Evolutionary conservation across 2,888 invertebrate species (phyloP), one percentile per base, ranked within the genome.

Genomic region (Argyra leucocephala): DNA sequence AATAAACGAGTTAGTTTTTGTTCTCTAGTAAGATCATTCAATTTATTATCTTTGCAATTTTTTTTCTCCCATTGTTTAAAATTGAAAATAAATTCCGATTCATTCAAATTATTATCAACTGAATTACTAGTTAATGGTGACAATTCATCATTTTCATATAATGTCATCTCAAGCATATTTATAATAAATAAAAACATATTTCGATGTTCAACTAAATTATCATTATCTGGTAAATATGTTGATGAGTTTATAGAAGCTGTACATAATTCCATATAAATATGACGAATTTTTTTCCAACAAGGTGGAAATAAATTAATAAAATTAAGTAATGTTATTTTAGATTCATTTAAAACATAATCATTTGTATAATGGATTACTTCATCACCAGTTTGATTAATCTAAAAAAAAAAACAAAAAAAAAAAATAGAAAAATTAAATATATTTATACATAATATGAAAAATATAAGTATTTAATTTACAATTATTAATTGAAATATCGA

Each of bases 1-100:
- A 82, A 82, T 1, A 85, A 68, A 31, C 85, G 78, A 12, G 82
- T 78, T 67, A 85, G 78, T 64, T 83, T 81, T 5, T 61, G 31
- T 10, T 26, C 26, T n/a, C 31, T n/a, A n/a, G 18, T 24, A 21
- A 21, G 21, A 9, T n/a, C 24, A 21, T 61, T 7, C n/a, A 61
- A 10, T n/a, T 21, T 26, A 21, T 61, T 3, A n/a, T n/a, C n/a
- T n/a, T 21, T 37, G 15, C 3, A 37, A 22, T 62, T 23, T 36
- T 24, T 21, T 5, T 12, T 21, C 37, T 73, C 71, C 75, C 79
- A 79, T 61, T 78, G 75, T 60, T 74, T 74, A 62, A 71, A 69
- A 66, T 72, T 72, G 58, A 73, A 69, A 22, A 69, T 72, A 62
- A 67, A 63, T 9, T 67, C 67, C 22, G 37, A 63, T 22, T 24